phyloP scores from a whole-genome alignment of 2,113 vertebrate species.

The Pogona vitticeps region DNA sequence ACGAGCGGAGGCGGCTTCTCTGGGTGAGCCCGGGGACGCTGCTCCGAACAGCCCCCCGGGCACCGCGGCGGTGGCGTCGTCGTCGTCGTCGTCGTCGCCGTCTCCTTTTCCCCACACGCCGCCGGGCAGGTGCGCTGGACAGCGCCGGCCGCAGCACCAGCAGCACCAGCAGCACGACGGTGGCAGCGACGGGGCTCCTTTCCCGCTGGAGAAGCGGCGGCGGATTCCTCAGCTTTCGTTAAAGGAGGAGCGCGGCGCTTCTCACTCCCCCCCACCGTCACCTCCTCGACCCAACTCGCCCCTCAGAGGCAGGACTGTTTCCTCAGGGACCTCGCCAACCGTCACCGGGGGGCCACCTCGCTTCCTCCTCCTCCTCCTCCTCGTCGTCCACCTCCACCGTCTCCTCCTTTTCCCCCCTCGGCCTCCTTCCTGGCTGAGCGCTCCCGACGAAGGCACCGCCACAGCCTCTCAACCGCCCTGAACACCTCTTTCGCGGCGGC shows the following conservation, averaged over 20 bases:
- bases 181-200: background rate
- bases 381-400: background rate
- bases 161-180: background rate
- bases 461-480: too few relatives aligned
- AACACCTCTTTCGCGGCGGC: background rate
- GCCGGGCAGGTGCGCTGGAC: conserved; percentile 38
- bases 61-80: conserved; percentile 24
- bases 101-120: conserved; percentile 24
- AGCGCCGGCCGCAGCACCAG: too few relatives aligned
- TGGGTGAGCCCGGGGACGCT: conserved; percentile 29
- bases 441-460: too few relatives aligned
- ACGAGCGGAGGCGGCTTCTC: conserved; percentile 57
- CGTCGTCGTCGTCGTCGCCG: conserved; percentile 29
- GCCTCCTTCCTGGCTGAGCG: too few relatives aligned
- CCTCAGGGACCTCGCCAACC: background rate
- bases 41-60: conserved; percentile 37
- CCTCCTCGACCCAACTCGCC: background rate
- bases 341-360: background rate
- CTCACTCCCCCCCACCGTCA: too few relatives aligned
- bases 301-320: background rate
- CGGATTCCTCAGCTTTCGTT: conserved; percentile 14
- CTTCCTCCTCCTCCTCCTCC: background rate
- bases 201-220: background rate
- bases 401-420: background rate
- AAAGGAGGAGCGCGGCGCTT: background rate